Evolutionary conservation across 2,113 vertebrate species (phyloP).

Genomic region (Myotis brandtii): DNA sequence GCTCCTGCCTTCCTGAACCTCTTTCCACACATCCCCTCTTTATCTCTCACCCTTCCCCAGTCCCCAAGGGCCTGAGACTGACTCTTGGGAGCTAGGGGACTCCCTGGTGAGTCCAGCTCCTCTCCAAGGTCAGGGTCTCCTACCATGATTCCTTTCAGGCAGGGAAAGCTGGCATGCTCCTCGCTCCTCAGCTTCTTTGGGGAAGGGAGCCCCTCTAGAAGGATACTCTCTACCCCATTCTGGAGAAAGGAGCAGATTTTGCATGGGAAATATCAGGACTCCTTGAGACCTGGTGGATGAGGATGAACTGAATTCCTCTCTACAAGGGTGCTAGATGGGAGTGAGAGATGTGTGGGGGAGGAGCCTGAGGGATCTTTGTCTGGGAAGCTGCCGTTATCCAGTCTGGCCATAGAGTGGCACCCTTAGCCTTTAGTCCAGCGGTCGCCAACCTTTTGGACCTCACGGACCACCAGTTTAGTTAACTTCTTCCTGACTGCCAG

Average conservation of each 20-base stretch:
- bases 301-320: background rate
- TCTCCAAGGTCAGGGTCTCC: background rate
- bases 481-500: background rate
- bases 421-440: background rate
- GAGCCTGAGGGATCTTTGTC: background rate
- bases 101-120: background rate
- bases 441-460: no score
- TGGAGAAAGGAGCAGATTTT: background rate
- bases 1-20: background rate
- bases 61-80: background rate
- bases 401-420: constrained; percentile 58
- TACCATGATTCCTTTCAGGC: background rate
- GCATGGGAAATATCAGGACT: background rate
- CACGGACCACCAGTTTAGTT: background rate
- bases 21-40: background rate
- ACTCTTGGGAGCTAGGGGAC: background rate
- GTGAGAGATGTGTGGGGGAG: accelerated
- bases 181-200: background rate
- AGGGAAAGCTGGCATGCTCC: background rate
- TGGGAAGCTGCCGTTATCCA: constrained; percentile 24
- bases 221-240: background rate
- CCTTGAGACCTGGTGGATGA: background rate
- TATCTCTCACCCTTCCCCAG: background rate
- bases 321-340: background rate
- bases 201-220: background rate